Conservation (phyloP, 1,140 invertebrate genomes). For the Plutomurus gul region DNA sequence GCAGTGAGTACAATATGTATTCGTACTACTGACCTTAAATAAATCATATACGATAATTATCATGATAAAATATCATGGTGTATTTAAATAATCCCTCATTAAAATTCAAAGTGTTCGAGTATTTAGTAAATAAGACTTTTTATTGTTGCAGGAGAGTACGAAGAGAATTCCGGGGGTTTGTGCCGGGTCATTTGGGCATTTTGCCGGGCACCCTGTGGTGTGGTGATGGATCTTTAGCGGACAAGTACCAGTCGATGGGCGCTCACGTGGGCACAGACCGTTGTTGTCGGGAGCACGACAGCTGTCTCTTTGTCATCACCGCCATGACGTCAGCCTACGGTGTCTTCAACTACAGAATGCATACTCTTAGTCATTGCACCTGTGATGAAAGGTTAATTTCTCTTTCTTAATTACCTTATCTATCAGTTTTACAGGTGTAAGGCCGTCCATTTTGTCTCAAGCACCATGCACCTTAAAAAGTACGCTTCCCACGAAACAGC, state of each 20-base stretch:
- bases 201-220: conserved; percentile 63
- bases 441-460: no score
- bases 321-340: conserved; percentile 70
- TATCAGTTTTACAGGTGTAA: background rate
- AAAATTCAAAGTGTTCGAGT: no score
- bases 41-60: no score
- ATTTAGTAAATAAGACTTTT: background rate
- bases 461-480: no score
- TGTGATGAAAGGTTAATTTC: conserved; percentile 77
- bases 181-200: no score
- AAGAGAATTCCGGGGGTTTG: background rate
- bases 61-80: no score
- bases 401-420: background rate
- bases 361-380: conserved; percentile 81
- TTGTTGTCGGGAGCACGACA: conserved; percentile 59
- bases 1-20: no score
- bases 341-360: conserved; percentile 78
- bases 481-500: no score
- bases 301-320: conserved; percentile 64
- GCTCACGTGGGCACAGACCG: conserved; percentile 58
- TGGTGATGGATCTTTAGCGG: conserved; percentile 59
- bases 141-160: background rate
- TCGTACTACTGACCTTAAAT: no score
- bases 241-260: conserved; percentile 59
- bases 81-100: no score